Evolutionary conservation across 2,888 invertebrate genomes (phyloP), one percentile per base, ranked within the genome.

Genomic region (Dicycla oo): DNA sequence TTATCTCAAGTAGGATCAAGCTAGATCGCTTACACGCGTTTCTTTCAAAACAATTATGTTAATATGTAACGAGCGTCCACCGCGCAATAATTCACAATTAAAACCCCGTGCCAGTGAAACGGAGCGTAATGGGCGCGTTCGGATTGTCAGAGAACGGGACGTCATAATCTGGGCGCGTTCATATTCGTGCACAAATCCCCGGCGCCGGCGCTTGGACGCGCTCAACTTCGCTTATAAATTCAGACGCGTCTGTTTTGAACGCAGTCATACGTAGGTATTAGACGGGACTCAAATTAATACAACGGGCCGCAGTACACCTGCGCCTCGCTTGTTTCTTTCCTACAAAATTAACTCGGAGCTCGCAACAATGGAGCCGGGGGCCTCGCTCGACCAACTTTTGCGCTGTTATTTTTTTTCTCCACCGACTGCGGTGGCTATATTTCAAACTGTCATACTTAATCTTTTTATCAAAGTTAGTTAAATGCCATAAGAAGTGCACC

Each of bases 361-460:
- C 90, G 90, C 92, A 93, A 95, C 95, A 95, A 94, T 94, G 94
- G 93, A 92, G 93, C 90, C 86, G 81, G 83, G 78, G 81, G 82
- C 80, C 76, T 62, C 78, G 87, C 88, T 89, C 90, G 92, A 86
- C 89, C 92, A 94, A 95, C 86, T 95, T 94, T 93, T 93, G 93
- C 93, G 88, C 91, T 93, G 93, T 94, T 94, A 89, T 85, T 86
- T 86, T 94, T 94, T 93, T 93, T 93, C 94, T 92, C 90, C 88
- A 86, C 88, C 91, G 88, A 92, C 92, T 93, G 92, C 94, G 93
- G 92, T 90, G 91, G 95, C 95, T 93, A 95, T 96, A 96, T 96
- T 96, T 96, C 96, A 96, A 95, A 95, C 94, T 96, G 96, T 95
- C 96, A 95, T 94, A 95, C 92, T 96, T 96, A 95, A 96, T 96